phyloP scores from a whole-genome alignment of 2,888 invertebrate genomes.

The Imbricaverruca yamaguchii region DNA sequence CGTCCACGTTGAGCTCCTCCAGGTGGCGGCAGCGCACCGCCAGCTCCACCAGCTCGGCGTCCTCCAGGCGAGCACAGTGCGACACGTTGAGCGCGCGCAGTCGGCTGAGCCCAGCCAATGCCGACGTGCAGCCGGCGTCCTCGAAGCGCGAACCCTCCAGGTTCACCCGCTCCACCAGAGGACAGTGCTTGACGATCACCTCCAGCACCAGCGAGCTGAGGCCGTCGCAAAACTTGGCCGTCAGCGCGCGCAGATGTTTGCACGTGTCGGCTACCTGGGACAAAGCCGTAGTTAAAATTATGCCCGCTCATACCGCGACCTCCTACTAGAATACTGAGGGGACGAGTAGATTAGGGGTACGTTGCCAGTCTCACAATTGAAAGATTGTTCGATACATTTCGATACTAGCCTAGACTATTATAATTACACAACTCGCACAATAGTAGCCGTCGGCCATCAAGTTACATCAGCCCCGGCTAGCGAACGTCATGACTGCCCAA shows the following conservation, averaged over 20 bases:
- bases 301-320: too few relatives aligned
- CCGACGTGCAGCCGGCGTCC: conserved; percentile 21
- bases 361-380: too few relatives aligned
- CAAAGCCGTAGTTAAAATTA: too few relatives aligned
- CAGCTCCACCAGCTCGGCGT: conserved; percentile 28
- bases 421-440: too few relatives aligned
- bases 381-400: too few relatives aligned
- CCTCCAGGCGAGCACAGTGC: conserved; percentile 30
- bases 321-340: too few relatives aligned
- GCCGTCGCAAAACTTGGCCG: conserved; percentile 28
- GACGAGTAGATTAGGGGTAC: too few relatives aligned
- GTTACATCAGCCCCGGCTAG: too few relatives aligned
- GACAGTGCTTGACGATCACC: conserved; percentile 26
- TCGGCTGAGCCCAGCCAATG: conserved; percentile 26
- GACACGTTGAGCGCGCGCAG: conserved; percentile 31
- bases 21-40: conserved; percentile 28
- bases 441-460: too few relatives aligned
- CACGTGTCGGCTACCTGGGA: conserved; percentile 28
- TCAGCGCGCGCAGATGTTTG: conserved; percentile 26
- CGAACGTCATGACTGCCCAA: too few relatives aligned
- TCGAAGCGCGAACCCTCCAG: conserved; percentile 27
- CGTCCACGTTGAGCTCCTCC: conserved; percentile 32
- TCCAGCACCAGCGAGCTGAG: conserved; percentile 24
- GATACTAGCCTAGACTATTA: too few relatives aligned
- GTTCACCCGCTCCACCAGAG: conserved; percentile 26